Base-by-base conservation (phyloP, 2,888 invertebrate species). In the Leucophenga montana region DNA sequence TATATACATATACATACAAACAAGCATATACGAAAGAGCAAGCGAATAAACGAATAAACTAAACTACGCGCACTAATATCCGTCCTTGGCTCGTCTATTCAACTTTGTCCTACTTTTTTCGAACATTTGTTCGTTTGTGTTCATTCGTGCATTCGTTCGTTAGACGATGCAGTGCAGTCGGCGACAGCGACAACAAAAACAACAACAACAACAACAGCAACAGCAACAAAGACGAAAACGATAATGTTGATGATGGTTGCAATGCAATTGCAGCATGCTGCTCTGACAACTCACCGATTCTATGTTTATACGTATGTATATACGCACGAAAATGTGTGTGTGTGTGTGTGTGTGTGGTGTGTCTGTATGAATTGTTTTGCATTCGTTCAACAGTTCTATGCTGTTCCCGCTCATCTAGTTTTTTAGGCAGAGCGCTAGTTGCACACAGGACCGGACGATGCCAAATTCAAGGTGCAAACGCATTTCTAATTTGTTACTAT, bases 71-170 rank as follows among this genome's bases (percentile, higher is more conserved):
- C 87, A 85, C 86, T 85, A 88, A 87, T 88, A 88, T 88, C 88
- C 89, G 89, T 89, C 89, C 89, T 89, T 89, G 89, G 88, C 87
- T 88, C 87, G 89, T 89, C 88, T 89, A 88, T 89, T 89, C 89
- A 89, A 89, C 89, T 89, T 89, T 89, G 89, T 89, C 89, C 89
- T 87, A 89, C 87, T 89, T 89, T 84, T 84, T 86, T 78, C 83
- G 20, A 64, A 16, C 74, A 77, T 83, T 85, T 83, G 83, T 83
- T 83, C 39, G 79, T 71, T 69, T 44, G 62, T 65, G 69, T 74
- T 71, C 75, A 73, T 68, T 74, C 71, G 72, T 74, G 83, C 81
- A 79, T 82, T 83, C 27, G 82, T 79, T 33, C 59, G 59, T 59
- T 59, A 39, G 39, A 39, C n/a, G 59, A 78, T 76, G 83, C n/a